Conservation (phyloP, 2,113 vertebrate species). For the human (Homo sapiens) region DNA sequence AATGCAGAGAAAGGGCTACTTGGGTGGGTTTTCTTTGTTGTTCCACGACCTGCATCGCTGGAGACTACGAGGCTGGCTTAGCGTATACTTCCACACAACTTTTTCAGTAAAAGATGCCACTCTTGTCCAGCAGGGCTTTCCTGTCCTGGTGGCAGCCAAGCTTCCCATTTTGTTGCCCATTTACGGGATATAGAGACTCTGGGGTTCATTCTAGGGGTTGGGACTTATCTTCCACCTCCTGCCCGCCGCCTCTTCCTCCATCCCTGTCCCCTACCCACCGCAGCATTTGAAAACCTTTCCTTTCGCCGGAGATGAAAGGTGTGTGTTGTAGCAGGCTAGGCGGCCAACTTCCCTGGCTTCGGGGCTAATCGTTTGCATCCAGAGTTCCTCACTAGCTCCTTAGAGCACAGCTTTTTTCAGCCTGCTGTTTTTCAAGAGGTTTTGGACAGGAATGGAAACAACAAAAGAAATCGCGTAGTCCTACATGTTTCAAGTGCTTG, state of each 20-base stretch:
- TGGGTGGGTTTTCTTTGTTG: not conserved
- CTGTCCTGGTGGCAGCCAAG: not conserved
- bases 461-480: not conserved
- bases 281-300: not conserved
- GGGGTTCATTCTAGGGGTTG: not conserved
- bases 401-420: not conserved
- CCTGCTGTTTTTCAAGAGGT: not conserved
- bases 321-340: not conserved
- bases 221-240: not conserved
- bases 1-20: not conserved
- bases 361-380: not conserved
- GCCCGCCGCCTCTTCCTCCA: rapidly evolving
- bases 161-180: not conserved
- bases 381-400: not conserved
- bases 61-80: not conserved
- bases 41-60: not conserved
- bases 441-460: not conserved
- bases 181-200: not conserved
- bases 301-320: not conserved
- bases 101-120: not conserved
- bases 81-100: not conserved
- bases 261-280: not conserved
- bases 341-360: not conserved
- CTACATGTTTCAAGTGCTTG: not conserved
- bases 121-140: not conserved